A percentile compares a stretch with the other conserved stretches of the same genome.
Conservation (phyloP, 2,797 vertebrate species). For the Cryptoblepharus egeriae region DNA sequence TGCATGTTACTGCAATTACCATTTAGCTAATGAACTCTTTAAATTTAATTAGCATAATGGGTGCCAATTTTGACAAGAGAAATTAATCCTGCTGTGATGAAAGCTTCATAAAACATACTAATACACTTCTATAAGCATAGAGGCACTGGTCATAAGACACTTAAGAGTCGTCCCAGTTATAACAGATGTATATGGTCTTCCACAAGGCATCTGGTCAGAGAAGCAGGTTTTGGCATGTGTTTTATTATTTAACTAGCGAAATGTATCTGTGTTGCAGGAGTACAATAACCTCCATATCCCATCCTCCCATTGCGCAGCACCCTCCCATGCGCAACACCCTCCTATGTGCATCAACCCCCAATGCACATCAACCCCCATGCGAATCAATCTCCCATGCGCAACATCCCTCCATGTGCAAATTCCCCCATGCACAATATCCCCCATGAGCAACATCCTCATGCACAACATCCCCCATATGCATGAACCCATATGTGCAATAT, state of each 20-base stretch:
- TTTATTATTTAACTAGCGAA: not conserved
- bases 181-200: not conserved
- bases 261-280: no score
- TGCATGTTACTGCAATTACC: constrained; percentile 65
- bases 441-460: no score
- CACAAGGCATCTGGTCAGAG: not conserved
- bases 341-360: no score
- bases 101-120: constrained; percentile 46
- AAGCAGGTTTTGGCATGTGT: not conserved
- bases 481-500: no score
- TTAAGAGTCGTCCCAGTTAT: not conserved
- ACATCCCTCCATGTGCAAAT: no score
- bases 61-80: constrained; percentile 56
- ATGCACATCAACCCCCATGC: no score
- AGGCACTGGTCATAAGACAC: not conserved
- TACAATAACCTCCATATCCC: no score
- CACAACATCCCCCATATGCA: no score
- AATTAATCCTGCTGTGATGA: constrained; percentile 65
- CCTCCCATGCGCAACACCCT: no score
- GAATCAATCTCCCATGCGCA: no score
- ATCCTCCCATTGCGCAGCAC: no score
- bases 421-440: no score
- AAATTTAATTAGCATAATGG: constrained; percentile 68
- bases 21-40: constrained; percentile 74
- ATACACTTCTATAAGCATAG: constrained; percentile 28